These are phyloP conservation scores for Raillietiella orientalis DNA, from an alignment of 2,888 invertebrate genomes.

Conservation along the genomic window DNA sequence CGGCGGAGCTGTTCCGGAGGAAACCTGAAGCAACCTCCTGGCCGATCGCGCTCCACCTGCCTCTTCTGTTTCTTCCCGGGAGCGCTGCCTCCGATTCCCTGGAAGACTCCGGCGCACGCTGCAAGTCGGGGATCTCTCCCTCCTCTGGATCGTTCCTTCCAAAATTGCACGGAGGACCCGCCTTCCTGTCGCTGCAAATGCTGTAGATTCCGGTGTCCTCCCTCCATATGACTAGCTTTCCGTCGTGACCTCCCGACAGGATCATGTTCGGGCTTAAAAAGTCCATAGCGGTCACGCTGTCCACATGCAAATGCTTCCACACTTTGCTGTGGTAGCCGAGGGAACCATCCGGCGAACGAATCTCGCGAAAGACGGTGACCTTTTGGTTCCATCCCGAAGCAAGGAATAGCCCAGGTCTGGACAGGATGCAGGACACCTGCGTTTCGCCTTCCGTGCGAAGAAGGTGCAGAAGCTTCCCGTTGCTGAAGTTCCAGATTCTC, in stretches of 20 bases:
- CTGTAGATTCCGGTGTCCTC: conserved; percentile 53
- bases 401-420: conserved; percentile 24
- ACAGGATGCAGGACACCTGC: conserved; percentile 19
- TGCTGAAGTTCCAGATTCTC: conserved; percentile 57
- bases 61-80: no score
- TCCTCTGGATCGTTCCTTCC: no score
- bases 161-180: no score
- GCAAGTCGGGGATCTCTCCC: no score
- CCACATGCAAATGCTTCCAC: conserved; percentile 35
- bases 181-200: no score
- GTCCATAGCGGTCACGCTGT: conserved; percentile 35
- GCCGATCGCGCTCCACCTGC: no score
- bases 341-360: no score
- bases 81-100: no score
- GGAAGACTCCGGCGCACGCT: no score
- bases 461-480: conserved; percentile 31
- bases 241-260: conserved; percentile 39
- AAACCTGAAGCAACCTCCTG: no score
- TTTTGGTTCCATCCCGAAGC: conserved; percentile 44
- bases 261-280: conserved; percentile 26
- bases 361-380: conserved; percentile 32
- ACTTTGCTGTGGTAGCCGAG: conserved; percentile 21
- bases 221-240: conserved; percentile 47
- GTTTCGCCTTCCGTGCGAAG: conserved; percentile 26
- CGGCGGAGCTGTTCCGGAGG: no score